phyloP scores from a whole-genome alignment of 2,888 invertebrate species.

The Marronus borbonicus region DNA sequence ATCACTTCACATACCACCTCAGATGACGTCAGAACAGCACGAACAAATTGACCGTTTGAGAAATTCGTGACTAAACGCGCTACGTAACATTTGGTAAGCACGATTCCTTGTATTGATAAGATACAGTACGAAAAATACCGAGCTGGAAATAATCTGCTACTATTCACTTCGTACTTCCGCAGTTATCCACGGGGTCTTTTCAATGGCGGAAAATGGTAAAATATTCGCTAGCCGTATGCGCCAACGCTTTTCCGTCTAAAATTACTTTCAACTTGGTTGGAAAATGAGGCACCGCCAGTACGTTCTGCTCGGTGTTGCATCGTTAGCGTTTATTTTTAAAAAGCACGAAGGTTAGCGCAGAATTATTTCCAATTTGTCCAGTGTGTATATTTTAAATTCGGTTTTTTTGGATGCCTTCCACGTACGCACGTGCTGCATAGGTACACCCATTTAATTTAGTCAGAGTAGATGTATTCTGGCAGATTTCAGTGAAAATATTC shows the following conservation, averaged over 20 bases:
- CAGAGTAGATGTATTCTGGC: background rate
- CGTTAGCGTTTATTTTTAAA: conserved; percentile 44
- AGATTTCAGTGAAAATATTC: conserved; percentile 1
- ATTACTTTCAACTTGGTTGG: conserved; percentile 26
- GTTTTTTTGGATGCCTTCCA: conserved; percentile 23
- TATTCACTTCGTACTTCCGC: conserved; percentile 1
- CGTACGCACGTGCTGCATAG: background rate
- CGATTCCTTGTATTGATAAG: conserved; percentile 27
- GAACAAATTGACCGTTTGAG: conserved; percentile 5
- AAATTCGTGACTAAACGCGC: conserved; percentile 25
- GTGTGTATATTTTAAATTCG: background rate
- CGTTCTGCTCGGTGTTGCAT: background rate
- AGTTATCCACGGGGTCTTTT: background rate
- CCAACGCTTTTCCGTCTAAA: conserved; percentile 21
- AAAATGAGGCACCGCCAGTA: conserved; percentile 6
- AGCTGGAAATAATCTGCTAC: background rate
- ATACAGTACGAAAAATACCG: background rate
- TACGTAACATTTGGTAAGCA: conserved; percentile 8
- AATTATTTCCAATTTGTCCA: conserved; percentile 23
- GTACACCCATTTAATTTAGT: background rate
- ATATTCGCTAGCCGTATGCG: conserved; percentile 24
- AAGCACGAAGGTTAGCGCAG: conserved; percentile 31
- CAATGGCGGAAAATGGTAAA: conserved; percentile 13
- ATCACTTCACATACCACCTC: background rate
- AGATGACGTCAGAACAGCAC: conserved; percentile 20